Evolutionary conservation across 2,113 vertebrate species (phyloP).

Genomic region (Psammodynastes pulverulentus): DNA sequence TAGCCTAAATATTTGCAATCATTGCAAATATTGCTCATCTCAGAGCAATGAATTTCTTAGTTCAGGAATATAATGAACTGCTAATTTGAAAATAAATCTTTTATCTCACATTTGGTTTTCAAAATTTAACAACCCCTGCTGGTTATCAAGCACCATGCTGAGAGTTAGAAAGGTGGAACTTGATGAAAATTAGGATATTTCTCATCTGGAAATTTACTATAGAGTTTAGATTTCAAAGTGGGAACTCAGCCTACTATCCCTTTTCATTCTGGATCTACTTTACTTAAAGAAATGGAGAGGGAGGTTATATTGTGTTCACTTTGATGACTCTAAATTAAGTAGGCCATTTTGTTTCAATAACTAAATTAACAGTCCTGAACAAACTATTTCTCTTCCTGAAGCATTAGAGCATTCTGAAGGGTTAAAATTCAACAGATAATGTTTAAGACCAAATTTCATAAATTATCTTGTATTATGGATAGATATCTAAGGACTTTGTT

Average conservation of each 20-base stretch:
- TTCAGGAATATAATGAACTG: neutral
- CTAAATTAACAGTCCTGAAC: slow-evolving; percentile 36
- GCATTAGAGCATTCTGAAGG: neutral
- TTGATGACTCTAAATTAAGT: neutral
- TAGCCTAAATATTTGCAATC: neutral
- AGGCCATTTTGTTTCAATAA: slow-evolving; percentile 9
- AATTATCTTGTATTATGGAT: neutral
- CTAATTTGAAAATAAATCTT: slow-evolving; percentile 27
- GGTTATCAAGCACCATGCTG: neutral
- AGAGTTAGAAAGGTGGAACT: neutral
- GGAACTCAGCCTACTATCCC: neutral
- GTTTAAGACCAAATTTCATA: neutral
- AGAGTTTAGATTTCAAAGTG: neutral
- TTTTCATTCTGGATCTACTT: neutral
- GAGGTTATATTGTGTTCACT: neutral
- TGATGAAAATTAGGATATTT: neutral
- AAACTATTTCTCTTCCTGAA: neutral
- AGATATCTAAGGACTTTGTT: neutral
- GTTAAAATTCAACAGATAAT: neutral
- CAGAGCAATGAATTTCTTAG: slow-evolving; percentile 14
- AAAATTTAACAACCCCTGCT: neutral
- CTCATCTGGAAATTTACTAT: neutral
- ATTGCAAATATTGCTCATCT: slow-evolving; percentile 29
- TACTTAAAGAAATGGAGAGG: neutral
- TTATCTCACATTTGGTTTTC: neutral